Evolutionary conservation across 2,888 invertebrate species (phyloP), one percentile per base, ranked within the genome.

Genomic region (Sphaerophoria taeniata): DNA sequence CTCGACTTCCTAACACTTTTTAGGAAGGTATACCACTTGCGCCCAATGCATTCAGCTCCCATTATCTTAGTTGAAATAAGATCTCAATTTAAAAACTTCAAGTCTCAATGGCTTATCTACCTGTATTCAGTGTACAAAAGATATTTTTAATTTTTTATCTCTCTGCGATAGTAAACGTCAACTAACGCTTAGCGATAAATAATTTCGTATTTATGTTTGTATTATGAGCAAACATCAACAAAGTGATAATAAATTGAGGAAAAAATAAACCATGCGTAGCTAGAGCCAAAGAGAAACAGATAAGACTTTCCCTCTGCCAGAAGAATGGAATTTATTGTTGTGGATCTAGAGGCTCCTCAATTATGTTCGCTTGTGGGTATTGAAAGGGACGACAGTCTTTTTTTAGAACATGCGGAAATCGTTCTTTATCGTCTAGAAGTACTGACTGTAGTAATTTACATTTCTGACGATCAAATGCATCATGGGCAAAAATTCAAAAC

Each of bases 321-420:
- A 69, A 73, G 45, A 82, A 53, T 58, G 34, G 33, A 60, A 43
- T 31, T 67, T 60, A 75, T 61, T 79, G 78, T 78, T 39, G 34
- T 12, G 36, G 33, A 49, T 34, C 56, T 39, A 4, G 7, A 55
- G 33, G 60, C 9, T 47, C 4, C 12, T 4, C 11, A 9, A 33
- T 9, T 7, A 14, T 39, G 1, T n/a, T n/a, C n/a, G n/a, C n/a
- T n/a, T 67, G 31, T 53, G 31, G 47, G 43, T 45, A 60, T 43
- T 7, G 7, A 43, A 7, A 36, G 6, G 6, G 12, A 39, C 39
- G 16, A 67, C 56, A 80, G 80, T 74, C 55, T 71, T 53, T 43
- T 53, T 56, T 73, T 31, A 63, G 55, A n/a, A 61, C 16, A 61
- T 69, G 63, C 78, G 69, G 67, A 78, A 82, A 69, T 78, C 61